These are phyloP conservation scores for Omphaloscelis lunosa DNA, from an alignment of 2,888 invertebrate genomes.

Conservation along the genomic window DNA sequence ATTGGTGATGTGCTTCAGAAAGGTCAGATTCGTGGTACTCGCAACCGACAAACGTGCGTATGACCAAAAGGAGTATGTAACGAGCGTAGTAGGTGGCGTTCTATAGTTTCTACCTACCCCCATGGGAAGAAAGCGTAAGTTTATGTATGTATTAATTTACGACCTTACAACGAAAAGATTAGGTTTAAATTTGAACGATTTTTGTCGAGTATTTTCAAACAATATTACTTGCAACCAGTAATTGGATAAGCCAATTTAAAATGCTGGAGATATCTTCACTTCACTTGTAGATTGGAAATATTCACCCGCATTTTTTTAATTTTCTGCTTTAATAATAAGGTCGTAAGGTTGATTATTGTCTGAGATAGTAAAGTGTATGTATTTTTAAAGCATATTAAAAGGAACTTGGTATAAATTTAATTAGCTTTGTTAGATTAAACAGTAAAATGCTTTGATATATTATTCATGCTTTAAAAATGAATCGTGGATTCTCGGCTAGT, in stretches of 20 bases:
- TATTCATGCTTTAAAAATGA: neutral
- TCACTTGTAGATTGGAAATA: slow-evolving; percentile 19
- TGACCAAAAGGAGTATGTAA: no score
- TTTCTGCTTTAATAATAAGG: neutral
- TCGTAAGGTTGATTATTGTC: neutral
- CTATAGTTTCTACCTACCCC: no score
- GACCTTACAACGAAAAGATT: neutral
- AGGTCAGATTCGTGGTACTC: no score
- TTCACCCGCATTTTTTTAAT: neutral
- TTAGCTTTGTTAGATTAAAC: neutral
- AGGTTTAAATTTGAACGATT: slow-evolving; percentile 14
- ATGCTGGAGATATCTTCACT: slow-evolving; percentile 32
- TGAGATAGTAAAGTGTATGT: neutral
- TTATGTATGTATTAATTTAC: neutral
- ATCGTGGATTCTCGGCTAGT: neutral
- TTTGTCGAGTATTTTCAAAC: slow-evolving; percentile 19
- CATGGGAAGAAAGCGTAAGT: no score
- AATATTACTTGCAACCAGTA: slow-evolving; percentile 24
- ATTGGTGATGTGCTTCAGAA: no score
- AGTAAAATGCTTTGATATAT: slow-evolving; percentile 6
- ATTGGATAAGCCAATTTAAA: slow-evolving; percentile 45
- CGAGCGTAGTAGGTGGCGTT: no score
- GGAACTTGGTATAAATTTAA: slow-evolving; percentile 15
- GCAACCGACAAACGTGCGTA: no score
- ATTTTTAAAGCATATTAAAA: neutral